phyloP scores from a whole-genome alignment of 2,797 vertebrate species.

The Eulemur coronatus region DNA sequence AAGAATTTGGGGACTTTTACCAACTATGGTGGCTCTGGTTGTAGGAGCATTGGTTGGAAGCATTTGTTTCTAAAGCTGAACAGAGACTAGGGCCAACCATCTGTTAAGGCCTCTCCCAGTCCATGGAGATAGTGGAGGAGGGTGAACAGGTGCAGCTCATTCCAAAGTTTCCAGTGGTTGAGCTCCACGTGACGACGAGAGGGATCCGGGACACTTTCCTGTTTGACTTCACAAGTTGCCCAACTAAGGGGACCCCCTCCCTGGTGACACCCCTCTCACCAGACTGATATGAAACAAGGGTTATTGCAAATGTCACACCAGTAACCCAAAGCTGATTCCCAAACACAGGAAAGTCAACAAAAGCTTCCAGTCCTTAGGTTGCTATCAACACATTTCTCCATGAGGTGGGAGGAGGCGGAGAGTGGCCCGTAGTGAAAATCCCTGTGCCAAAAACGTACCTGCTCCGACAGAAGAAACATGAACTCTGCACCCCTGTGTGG shows the following conservation, averaged over 20 bases:
- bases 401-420: rapidly evolving
- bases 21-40: neutral
- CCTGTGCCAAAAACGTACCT: neutral
- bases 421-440: neutral
- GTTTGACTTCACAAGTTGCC: neutral
- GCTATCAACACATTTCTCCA: neutral
- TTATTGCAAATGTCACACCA: neutral
- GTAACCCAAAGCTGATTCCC: neutral
- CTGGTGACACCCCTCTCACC: neutral
- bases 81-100: neutral
- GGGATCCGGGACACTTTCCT: neutral
- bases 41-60: neutral
- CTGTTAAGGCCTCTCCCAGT: neutral
- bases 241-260: neutral
- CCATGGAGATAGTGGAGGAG: neutral
- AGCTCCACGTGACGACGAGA: neutral
- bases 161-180: neutral
- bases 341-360: neutral
- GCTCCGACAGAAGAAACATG: neutral
- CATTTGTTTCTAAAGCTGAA: neutral
- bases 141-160: neutral
- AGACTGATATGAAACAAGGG: neutral
- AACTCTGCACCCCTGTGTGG: neutral
- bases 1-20: slow-evolving; percentile 14
- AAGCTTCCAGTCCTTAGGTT: neutral